These are phyloP conservation scores for Pasiphila rectangulata DNA, from an alignment of 2,888 invertebrate genomes.

Conservation along the genomic window DNA sequence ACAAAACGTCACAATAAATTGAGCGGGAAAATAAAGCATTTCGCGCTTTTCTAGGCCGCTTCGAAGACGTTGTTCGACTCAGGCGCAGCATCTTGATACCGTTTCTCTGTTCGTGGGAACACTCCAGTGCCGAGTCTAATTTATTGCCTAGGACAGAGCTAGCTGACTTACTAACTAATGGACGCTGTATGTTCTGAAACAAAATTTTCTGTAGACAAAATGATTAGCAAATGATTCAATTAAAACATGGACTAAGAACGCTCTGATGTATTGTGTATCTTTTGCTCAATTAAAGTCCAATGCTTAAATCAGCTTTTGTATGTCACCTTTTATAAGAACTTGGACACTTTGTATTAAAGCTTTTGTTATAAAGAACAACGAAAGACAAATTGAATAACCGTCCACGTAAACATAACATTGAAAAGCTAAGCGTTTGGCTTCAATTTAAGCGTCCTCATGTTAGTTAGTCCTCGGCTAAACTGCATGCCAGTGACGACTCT, in stretches of 20 bases:
- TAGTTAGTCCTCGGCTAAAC: constrained; percentile 35
- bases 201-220: too few species aligned
- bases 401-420: too few species aligned
- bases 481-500: constrained; percentile 78
- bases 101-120: constrained; percentile 71
- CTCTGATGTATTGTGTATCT: too few species aligned
- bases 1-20: constrained; percentile 76
- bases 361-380: too few species aligned
- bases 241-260: too few species aligned
- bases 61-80: constrained; percentile 50
- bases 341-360: too few species aligned
- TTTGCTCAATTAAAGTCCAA: too few species aligned
- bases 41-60: constrained; percentile 60
- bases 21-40: constrained; percentile 72
- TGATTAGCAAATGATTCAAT: too few species aligned
- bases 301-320: too few species aligned
- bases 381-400: too few species aligned
- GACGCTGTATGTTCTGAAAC: constrained; percentile 5
- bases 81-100: constrained; percentile 73
- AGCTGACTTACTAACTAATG: constrained; percentile 5
- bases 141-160: constrained; percentile 67
- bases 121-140: constrained; percentile 64
- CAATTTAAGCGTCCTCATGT: constrained; percentile 9
- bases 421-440: neutral
- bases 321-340: too few species aligned